A percentile compares a stretch with the other conserved stretches of the same genome.
Evolutionary conservation across 2,888 invertebrate genomes (phyloP).

Genomic region (Dinocampus coccinellae): DNA sequence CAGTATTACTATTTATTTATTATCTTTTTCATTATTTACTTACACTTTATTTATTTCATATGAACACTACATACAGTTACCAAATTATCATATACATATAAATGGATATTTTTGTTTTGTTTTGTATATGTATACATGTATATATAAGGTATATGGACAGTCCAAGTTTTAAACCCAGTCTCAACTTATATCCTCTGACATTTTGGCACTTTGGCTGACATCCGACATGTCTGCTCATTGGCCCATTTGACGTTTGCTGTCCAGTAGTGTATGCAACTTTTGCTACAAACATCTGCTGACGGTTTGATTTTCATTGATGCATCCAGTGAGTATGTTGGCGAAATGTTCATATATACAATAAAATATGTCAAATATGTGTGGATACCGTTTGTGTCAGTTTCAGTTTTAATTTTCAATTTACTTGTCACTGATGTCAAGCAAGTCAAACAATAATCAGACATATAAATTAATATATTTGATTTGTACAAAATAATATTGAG

Average conservation of each 20-base stretch:
- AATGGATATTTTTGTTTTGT: too few relatives aligned
- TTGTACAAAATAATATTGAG: too few relatives aligned
- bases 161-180: background rate
- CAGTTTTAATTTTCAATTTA: background rate
- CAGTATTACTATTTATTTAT: slow-evolving; percentile 8
- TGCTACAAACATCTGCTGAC: slow-evolving; percentile 12
- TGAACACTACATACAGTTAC: too few relatives aligned
- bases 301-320: background rate
- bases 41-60: slow-evolving; percentile 24
- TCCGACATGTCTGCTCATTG: slow-evolving; percentile 42
- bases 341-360: background rate
- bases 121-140: background rate
- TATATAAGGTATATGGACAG: background rate
- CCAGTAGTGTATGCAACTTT: background rate
- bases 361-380: background rate
- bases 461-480: too few relatives aligned
- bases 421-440: background rate
- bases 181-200: slow-evolving; percentile 26
- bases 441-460: background rate
- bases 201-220: slow-evolving; percentile 35
- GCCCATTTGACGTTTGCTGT: slow-evolving; percentile 2
- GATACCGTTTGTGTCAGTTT: background rate
- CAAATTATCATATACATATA: too few relatives aligned
- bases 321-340: background rate
- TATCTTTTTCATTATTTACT: slow-evolving; percentile 14